Evolutionary conservation across 2,888 invertebrate genomes (phyloP), one percentile per base, ranked within the genome.

Genomic region (Ferrisia virgata): DNA sequence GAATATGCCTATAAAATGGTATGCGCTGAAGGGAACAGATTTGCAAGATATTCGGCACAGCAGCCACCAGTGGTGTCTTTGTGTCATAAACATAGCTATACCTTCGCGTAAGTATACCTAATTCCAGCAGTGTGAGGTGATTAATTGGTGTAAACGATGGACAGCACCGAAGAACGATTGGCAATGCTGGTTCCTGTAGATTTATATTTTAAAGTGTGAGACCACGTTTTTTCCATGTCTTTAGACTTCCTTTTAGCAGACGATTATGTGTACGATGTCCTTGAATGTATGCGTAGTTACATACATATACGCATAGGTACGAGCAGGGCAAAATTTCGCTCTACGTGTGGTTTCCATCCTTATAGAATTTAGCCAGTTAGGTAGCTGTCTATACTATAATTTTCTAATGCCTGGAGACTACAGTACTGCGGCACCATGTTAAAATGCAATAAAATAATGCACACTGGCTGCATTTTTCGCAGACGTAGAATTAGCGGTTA

Each of bases 401-500:
- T n/a, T 47, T 5, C 18, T 53, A 22, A 22, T 9, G 53, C 53
- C 53, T 53, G 22, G 1, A 53, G 53, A 22, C 53, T n/a, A 53
- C 36, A 36, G 36, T 53, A 53, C 18, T 28, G 64, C 28, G 64
- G 64, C 28, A 64, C 31, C 28, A 3, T 13, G 25, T 64, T 31
- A 28, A 58, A 64, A 28, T 64, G 64, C 36, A 76, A 36, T 33
- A 76, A 76, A 76, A 76, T 72, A 28, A 72, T 76, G 72, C 72
- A 76, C 36, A 33, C 69, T 11, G 28, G 33, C 18, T 76, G 72
- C 72, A 76, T 36, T 76, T 76, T 76, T 76, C 72, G 36, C 28
- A 76, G 72, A 76, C 72, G 36, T 53, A 53, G 18, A 76, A 76
- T 76, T 76, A 76, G 72, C 72, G 36, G 72, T 76, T 76, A 76